Base-by-base conservation (phyloP, 2,113 vertebrate species). In the Empidonax traillii region DNA sequence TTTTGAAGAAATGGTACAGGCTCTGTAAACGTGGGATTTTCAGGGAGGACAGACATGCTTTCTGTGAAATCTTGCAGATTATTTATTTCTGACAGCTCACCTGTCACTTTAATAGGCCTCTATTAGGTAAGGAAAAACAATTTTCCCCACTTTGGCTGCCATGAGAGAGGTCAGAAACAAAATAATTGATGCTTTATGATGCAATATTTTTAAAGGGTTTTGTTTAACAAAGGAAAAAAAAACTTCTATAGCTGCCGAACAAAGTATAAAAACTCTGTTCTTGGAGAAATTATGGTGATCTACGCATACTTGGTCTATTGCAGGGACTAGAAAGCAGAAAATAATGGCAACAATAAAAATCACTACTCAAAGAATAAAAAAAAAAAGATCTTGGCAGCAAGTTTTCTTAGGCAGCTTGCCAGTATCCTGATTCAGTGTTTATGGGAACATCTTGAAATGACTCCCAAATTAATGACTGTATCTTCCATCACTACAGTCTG, bases 391-490 rank as follows among this genome's bases (percentile, higher is more conserved):
- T 91, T 96, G 94, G 94, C 96, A 96, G 43, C 72, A 89, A 84
- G 39, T 94, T 91, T 93, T 90, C 79, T 84, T 69, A 83, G 94
- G 94, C 91, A 91, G 14, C 31, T 92, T 96, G 95, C 96, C 97
- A 97, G 88, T 47, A 96, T 96, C 96, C 97, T 98, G 97, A 98
- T 97, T 97, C 97, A 97, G 90, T 97, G 94, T 98, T 98, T 98
- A 98, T 98, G 98, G 98, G 98, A 98, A 98, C 98, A 98, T 98
- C 98, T 98, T 98, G 97, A 97, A 97, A 97, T 97, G 30, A 85
- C 94, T 97, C 67, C 94, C 94, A 95, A 96, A 94, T 93, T 97
- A 95, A 96, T 97, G 94, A 96, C 92, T 96, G 5, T 96, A 94
- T 96, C 97, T 95, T 96, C 97, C 95, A 94, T 96, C 92, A 81